Evolutionary conservation across 2,888 invertebrate genomes (phyloP).

Genomic region (Pandemis cinnamomeana): DNA sequence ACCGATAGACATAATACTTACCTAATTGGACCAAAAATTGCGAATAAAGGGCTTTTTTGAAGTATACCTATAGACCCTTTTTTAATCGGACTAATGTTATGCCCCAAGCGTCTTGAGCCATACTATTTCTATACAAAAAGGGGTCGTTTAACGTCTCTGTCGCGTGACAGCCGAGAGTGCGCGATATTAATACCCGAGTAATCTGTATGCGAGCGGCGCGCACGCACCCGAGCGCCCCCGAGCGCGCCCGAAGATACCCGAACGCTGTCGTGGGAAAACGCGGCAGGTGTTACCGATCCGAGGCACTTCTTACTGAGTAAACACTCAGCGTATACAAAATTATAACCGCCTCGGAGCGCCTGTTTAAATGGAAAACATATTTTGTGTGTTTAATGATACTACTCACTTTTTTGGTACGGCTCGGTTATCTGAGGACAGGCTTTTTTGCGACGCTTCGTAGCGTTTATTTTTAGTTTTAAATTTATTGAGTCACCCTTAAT

Average conservation of each 20-base stretch:
- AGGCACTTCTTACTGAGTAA: slow-evolving; percentile 84
- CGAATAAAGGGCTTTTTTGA: no score
- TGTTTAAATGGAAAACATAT: slow-evolving; percentile 84
- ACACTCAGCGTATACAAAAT: slow-evolving; percentile 83
- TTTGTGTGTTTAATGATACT: slow-evolving; percentile 84
- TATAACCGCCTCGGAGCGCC: slow-evolving; percentile 82
- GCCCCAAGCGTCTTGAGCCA: not conserved
- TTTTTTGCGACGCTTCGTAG: slow-evolving; percentile 71
- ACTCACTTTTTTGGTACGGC: slow-evolving; percentile 79
- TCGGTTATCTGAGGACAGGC: slow-evolving; percentile 73
- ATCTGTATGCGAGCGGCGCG: slow-evolving; percentile 60
- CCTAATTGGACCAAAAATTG: no score
- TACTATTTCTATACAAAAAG: slow-evolving; percentile 28
- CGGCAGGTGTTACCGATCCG: slow-evolving; percentile 82
- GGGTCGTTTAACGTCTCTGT: slow-evolving; percentile 35
- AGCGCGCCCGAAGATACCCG: slow-evolving; percentile 57
- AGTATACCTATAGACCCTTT: not conserved
- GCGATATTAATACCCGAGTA: slow-evolving; percentile 39
- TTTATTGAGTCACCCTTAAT: slow-evolving; percentile 75
- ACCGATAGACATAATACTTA: no score
- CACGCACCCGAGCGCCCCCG: slow-evolving; percentile 60
- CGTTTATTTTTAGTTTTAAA: slow-evolving; percentile 70
- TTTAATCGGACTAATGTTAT: not conserved
- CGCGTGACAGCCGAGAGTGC: slow-evolving; percentile 39
- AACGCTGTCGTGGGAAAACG: slow-evolving; percentile 79